phyloP scores from a whole-genome alignment of 92 coral and sea anemone species.

The Siderastrea siderea region DNA sequence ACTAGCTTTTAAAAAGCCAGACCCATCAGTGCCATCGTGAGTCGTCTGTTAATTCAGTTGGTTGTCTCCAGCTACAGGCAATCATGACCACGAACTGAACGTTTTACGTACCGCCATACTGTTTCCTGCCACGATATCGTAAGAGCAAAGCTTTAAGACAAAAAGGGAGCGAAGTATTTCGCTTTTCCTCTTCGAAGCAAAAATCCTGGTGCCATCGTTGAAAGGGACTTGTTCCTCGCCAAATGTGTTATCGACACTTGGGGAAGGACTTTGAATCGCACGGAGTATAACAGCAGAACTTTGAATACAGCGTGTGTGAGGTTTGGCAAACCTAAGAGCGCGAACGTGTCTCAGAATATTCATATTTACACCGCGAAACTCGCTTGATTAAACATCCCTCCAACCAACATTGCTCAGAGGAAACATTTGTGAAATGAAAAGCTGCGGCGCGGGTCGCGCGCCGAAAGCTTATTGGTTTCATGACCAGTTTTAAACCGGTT shows the following conservation, averaged over 20 bases:
- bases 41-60: no score
- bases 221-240: background rate
- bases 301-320: constrained; percentile 3
- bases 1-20: no score
- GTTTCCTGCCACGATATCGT: constrained; percentile 78
- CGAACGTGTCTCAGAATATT: background rate
- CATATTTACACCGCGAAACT: background rate
- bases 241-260: background rate
- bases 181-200: constrained; percentile 58
- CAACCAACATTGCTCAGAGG: background rate
- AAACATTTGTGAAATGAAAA: background rate
- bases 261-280: background rate
- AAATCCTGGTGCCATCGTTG: constrained; percentile 35
- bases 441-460: no score
- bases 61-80: no score
- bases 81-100: no score
- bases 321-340: background rate
- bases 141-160: constrained; percentile 84
- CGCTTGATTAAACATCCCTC: background rate
- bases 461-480: background rate
- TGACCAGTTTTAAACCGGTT: background rate
- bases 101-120: constrained; percentile 74
- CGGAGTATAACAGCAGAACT: constrained; percentile 3
- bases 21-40: no score
- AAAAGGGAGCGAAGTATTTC: constrained; percentile 82